Base-by-base conservation (phyloP, 2,888 invertebrate genomes). In the Mamestra brassicae region DNA sequence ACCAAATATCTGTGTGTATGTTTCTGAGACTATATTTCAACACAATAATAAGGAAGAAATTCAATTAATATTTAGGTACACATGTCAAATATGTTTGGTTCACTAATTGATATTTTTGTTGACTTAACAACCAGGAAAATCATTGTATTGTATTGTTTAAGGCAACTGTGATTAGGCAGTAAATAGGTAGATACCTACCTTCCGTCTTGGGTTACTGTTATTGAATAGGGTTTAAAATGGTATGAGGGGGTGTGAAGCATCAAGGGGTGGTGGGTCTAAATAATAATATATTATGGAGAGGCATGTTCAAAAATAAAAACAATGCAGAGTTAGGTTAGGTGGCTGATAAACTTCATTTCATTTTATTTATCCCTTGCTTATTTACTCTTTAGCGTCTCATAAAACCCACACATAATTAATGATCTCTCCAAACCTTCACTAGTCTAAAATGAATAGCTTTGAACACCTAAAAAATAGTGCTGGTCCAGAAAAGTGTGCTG, bases 91-190 rank as follows among this genome's bases (percentile, higher is more conserved):
- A 34, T 42, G 6, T 61, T n/a, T 38, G 13, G 5, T 26, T 0
- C 13, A 45, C 34, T 47, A 17, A 38, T 10, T 45, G 15, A 50
- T 17, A 47, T 63, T 75, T 34, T 34, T 1, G 26, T 26, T 34
- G 7, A 8, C 26, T n/a, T 54, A 52, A n/a, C 10, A 52, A 75
- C 0, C 6, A 55, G 70, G 69, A 78, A 69, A 78, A 76, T 50
- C 8, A 26, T 52, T 42, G 1, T 61, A 26, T 52, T 42, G 1
- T 61, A 36, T 38, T 77, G 17, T 34, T 26, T 58, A 77, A 0
- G 38, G 67, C 17, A 11, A 47, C 11, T 42, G 6, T 47, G 34
- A 26, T 60, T 36, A n/a, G 26, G 58, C 76, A 26, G 5, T 7
- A 4, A 8, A 17, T 38, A 8, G 3, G 3, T 8, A 58, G n/a